Evolutionary conservation across 2,888 invertebrate genomes (phyloP), one percentile per base, ranked within the genome.

Genomic region (Tetranychus truncatus): DNA sequence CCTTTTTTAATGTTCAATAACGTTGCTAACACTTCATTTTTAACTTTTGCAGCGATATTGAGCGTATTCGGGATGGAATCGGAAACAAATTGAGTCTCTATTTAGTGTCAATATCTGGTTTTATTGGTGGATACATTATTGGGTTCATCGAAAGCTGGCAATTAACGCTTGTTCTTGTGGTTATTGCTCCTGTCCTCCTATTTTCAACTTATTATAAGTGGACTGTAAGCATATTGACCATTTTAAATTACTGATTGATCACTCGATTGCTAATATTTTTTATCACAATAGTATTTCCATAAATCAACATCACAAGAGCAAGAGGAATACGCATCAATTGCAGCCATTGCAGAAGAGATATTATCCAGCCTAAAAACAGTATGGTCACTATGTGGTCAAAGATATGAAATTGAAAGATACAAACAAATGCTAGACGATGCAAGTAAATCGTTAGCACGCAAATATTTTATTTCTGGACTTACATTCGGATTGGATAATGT

Each of bases 71-170:
- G 83, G 91, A 91, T 78, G 92, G 91, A 9, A 87, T 91, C 69
- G 91, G 91, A 0, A 92, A 92, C 81, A 92, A 92, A 81, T 84
- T 91, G 46, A 87, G 88, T 0, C 88, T 88, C 78, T 89, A 91
- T 80, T 81, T 88, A 7, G 89, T 88, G 81, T 89, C 88, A 81
- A 85, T 89, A 78, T 83, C 88, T 0, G 86, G 88, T 0, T 89
- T 89, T 80, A 76, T 89, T 11, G 86, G 88, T 21, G 76, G 76
- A 45, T n/a, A 76, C 45, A 74, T 72, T 6, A 71, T 72, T 18
- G 80, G 74, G 78, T 82, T 65, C 21, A 74, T 74, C 66, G 74
- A 77, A 81, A 74, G 80, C 81, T 87, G 86, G 86, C 83, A 85
- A 78, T 81, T 87, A 79, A 85, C 86, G 0, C 80, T 87, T 8